A percentile compares a stretch with the other conserved stretches of the same genome.
Evolutionary conservation across 2,113 vertebrate genomes (phyloP).

Genomic region (Dipodomys stephensi): DNA sequence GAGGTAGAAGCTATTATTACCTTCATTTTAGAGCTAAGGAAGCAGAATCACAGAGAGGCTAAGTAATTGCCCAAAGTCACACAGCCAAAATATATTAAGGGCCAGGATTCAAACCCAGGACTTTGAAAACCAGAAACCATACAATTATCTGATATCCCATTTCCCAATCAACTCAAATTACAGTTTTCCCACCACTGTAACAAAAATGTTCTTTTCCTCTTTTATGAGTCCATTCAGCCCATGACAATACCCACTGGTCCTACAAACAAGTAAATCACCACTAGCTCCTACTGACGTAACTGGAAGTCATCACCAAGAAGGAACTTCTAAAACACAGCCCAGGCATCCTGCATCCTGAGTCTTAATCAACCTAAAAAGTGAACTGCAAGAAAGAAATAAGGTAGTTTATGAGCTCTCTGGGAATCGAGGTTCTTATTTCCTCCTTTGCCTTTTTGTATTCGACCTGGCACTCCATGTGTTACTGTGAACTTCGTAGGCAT

Average conservation of each 20-base stretch:
- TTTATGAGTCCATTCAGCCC: not conserved
- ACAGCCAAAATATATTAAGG: not conserved
- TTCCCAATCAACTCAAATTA: not conserved
- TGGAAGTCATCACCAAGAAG: not conserved
- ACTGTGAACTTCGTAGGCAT: constrained; percentile 66
- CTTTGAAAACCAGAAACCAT: not conserved
- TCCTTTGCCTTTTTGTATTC: constrained; percentile 28
- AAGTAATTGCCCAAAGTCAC: not conserved
- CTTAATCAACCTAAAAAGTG: constrained; percentile 66
- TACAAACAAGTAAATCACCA: constrained; percentile 22
- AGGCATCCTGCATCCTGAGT: not conserved
- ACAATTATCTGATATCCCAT: not conserved
- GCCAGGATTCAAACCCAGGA: not conserved
- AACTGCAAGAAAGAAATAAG: constrained; percentile 42
- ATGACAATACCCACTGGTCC: not conserved
- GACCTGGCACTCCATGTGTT: constrained; percentile 38
- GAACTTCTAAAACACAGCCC: not conserved
- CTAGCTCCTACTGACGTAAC: not conserved
- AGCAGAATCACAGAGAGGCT: not conserved
- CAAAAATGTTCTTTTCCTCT: not conserved
- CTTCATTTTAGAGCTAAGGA: not conserved
- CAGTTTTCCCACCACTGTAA: not conserved
- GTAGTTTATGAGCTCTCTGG: constrained; percentile 53
- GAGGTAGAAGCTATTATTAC: not conserved
- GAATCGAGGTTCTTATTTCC: constrained; percentile 61